Base-by-base conservation (phyloP, 1,140 invertebrate genomes). In the Apolygus lucorum region DNA sequence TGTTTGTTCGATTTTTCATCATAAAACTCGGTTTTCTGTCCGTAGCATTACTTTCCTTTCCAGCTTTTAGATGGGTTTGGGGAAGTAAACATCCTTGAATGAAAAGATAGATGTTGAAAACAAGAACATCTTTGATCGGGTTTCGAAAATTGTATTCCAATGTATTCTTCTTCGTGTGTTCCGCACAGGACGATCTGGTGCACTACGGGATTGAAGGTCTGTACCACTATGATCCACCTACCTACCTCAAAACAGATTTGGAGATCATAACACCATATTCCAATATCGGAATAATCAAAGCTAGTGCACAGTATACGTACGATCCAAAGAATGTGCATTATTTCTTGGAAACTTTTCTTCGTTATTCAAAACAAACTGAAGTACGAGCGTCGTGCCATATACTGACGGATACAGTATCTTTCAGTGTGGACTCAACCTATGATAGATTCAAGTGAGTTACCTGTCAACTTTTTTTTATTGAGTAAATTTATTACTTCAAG, bases 251-350 rank as follows among this genome's bases (percentile, higher is more conserved):
- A 71, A 75, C 74, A 1, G 76, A 71, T 14, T 75, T 84, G 0
- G 78, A 77, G 0, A 72, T 88, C 1, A 78, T 82, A 26, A 83
- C 84, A 17, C 84, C 81, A 65, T 78, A 83, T 1, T 78, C 81
- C 66, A 77, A 81, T 24, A 73, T 85, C 28, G 77, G 78, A 70
- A 81, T 81, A 52, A 78, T 84, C 63, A 82, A 80, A 66, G 72
- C 75, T 1, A 71, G 72, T 42, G 28, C 74, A n/a, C 62, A 69
- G 14, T 74, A 74, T 21, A 68, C 52, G 0, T 64, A 69, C 28
- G 69, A 75, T 26, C 34, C 17, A 0, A 29, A 68, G 25, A 28
- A 69, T 22, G 70, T 71, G 26, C 67, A 72, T 14, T 74, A 74
- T 52, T 72, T 71, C 21, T 11, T 75, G 8, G 74, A 75, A 29